Conservation (phyloP, 2,888 invertebrate species). For the Neuroscelio doddi region DNA sequence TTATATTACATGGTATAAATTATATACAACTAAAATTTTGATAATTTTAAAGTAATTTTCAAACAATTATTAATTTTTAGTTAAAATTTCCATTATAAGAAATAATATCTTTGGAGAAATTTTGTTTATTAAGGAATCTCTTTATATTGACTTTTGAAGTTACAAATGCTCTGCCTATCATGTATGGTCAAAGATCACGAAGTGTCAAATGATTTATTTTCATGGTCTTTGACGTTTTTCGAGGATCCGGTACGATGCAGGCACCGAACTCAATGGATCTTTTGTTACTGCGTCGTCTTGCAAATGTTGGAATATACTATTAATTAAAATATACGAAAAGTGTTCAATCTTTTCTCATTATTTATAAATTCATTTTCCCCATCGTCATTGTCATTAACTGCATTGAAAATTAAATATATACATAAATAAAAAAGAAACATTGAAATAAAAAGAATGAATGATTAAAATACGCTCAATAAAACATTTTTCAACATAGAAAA, state of each 20-base stretch:
- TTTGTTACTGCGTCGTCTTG: constrained; percentile 30
- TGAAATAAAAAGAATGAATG: too few species aligned
- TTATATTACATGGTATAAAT: too few species aligned
- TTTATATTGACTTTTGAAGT: constrained; percentile 15
- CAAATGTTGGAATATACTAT: constrained; percentile 18
- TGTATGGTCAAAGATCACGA: constrained; percentile 12
- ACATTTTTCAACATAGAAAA: too few species aligned
- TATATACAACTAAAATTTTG: too few species aligned
- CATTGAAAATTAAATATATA: too few species aligned
- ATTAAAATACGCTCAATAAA: too few species aligned
- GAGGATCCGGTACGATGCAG: constrained; percentile 29
- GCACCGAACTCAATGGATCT: constrained; percentile 32
- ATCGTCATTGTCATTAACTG: neutral
- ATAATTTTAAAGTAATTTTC: too few species aligned
- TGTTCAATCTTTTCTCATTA: constrained; percentile 15
- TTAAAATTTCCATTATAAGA: too few species aligned
- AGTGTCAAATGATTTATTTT: constrained; percentile 17
- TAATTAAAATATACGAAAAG: constrained; percentile 10
- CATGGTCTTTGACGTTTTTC: constrained; percentile 19
- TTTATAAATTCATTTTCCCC: neutral
- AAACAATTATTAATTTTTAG: too few species aligned
- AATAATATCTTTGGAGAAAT: too few species aligned
- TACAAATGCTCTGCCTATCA: constrained; percentile 25
- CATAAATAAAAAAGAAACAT: too few species aligned
- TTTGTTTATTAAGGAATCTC: too few species aligned